Evolutionary conservation across 2,797 vertebrate genomes (phyloP), one percentile per base, ranked within the genome.

Genomic region (Neostethus bicornis): DNA sequence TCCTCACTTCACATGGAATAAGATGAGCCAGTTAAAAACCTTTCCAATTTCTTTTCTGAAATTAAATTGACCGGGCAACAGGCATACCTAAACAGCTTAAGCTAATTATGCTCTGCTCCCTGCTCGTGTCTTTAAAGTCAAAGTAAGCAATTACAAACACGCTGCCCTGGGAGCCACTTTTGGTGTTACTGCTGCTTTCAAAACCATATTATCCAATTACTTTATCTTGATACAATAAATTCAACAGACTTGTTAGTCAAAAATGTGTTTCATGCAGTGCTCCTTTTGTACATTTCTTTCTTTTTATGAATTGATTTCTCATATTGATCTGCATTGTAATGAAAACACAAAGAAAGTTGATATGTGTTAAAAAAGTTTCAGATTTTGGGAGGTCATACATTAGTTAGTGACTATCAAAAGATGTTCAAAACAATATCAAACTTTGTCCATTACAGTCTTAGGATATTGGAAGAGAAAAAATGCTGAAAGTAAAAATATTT

Each of bases 161-260:
- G 53, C 29, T 1, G 16, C 57, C 57, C 42, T 7, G 37, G 54
- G 61, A 64, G 43, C 48, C 62, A 51, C 38, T 46, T 63, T 38
- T 63, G 52, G 81, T 79, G 58, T 53, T 70, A 71, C 71, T 55
- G 39, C 46, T 63, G 61, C 50, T 75, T 80, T 73, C 67, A 73
- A 70, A 75, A 54, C 80, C 63, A 66, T 26, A 77, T 75, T 42
- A 66, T 66, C 67, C 65, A 73, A 63, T 81, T 76, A 71, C 29
- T 39, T 64, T 64, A 14, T 51, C 21, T 52, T 32, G 39, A 45
- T 55, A 49, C 38, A 39, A 46, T 58, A 37, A 46, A 68, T 72
- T 48, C 34, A 52, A 23, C 38, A 60, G 51, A 70, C 19, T 48
- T 38, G 72, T 72, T 72, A 73, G 25, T 49, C 66, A 73, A 72